phyloP scores from a whole-genome alignment of 2,113 vertebrate species.

The Xyliphius kryptos region DNA sequence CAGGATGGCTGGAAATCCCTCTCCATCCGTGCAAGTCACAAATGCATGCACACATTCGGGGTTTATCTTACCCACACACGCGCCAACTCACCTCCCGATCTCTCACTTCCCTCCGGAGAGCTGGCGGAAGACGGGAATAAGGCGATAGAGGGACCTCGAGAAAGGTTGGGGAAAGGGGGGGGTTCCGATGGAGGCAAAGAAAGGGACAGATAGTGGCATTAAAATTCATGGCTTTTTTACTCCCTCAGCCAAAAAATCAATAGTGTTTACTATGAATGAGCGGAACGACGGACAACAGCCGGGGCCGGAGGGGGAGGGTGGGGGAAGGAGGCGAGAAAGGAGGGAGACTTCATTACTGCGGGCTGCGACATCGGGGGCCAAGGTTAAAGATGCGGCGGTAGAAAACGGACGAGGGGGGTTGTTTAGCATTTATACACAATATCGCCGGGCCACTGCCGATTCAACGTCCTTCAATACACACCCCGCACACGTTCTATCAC shows the following conservation, averaged over 20 bases:
- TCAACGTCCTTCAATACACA: constrained; percentile 4
- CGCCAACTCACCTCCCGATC: constrained; percentile 50
- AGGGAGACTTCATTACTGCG: constrained; percentile 61
- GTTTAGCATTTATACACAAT: constrained; percentile 32
- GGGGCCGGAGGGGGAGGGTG: constrained; percentile 50
- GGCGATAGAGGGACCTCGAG: constrained; percentile 62
- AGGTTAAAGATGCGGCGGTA: constrained; percentile 68
- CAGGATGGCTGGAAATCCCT: constrained; percentile 16
- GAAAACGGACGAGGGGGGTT: constrained; percentile 17
- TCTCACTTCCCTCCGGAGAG: constrained; percentile 71
- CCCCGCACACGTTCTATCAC: neutral
- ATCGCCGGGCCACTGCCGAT: constrained; percentile 9
- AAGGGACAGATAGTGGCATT: constrained; percentile 73
- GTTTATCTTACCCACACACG: constrained; percentile 33
- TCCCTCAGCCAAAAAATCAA: constrained; percentile 72
- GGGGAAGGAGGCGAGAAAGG: constrained; percentile 3
- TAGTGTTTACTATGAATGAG: constrained; percentile 81
- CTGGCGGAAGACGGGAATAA: constrained; percentile 47
- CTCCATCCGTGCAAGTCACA: neutral
- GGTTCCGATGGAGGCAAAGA: constrained; percentile 61
- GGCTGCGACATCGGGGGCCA: constrained; percentile 69
- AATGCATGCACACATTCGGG: constrained; percentile 15
- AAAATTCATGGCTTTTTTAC: constrained; percentile 74
- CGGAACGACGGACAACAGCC: constrained; percentile 69
- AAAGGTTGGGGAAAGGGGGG: constrained; percentile 57